These are phyloP conservation scores for Limulus polyphemus DNA, from an alignment of 2,888 invertebrate genomes.

Conservation along the genomic window DNA sequence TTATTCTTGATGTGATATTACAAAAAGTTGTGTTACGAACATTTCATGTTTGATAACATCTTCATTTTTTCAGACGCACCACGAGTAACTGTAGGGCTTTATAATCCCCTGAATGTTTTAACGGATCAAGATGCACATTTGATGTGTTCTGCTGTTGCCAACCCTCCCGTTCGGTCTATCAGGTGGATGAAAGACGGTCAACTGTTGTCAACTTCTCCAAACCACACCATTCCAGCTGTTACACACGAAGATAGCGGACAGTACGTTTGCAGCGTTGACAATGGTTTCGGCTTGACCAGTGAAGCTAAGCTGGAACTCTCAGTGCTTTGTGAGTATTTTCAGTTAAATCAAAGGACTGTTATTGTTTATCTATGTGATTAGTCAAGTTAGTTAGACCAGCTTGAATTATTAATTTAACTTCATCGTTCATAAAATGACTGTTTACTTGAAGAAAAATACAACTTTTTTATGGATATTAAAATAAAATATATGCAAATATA, in stretches of 20 bases:
- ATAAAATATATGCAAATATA: too few relatives aligned
- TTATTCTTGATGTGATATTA: too few relatives aligned
- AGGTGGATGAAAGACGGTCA: slow-evolving; percentile 77
- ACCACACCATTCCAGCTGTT: slow-evolving; percentile 26
- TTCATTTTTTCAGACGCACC: slow-evolving; percentile 55
- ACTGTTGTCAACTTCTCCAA: slow-evolving; percentile 57
- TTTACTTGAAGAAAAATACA: too few relatives aligned
- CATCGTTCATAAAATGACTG: too few relatives aligned
- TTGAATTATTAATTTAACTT: too few relatives aligned
- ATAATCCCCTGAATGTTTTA: slow-evolving; percentile 77
- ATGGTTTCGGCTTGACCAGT: slow-evolving; percentile 22
- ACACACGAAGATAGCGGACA: slow-evolving; percentile 26
- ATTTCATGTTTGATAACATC: too few relatives aligned
- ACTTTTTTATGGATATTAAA: too few relatives aligned
- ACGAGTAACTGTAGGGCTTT: slow-evolving; percentile 76
- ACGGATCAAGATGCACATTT: slow-evolving; percentile 70
- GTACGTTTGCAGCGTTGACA: slow-evolving; percentile 26
- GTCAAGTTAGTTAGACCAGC: too few relatives aligned
- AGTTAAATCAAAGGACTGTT: too few relatives aligned
- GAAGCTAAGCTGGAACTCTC: slow-evolving; percentile 17
- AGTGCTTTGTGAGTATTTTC: slow-evolving; percentile 16
- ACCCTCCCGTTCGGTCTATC: slow-evolving; percentile 69
- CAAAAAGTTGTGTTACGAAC: too few relatives aligned
- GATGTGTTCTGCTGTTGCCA: slow-evolving; percentile 79
- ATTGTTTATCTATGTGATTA: too few relatives aligned